phyloP scores from a whole-genome alignment of 2,888 invertebrate genomes.

The Pseudeuparius sepicola region DNA sequence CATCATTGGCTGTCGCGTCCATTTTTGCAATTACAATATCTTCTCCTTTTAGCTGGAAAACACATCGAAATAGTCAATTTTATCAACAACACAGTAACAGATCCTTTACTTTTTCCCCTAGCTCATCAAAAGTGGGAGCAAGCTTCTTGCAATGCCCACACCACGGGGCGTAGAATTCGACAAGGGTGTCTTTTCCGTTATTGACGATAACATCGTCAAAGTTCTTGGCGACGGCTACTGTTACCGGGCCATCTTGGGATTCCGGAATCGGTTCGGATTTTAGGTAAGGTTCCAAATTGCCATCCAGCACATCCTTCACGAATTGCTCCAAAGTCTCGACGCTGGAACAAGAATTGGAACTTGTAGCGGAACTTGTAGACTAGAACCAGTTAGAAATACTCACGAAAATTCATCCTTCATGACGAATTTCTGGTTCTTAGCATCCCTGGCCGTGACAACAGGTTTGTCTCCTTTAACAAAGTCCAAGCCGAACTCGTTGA shows the following conservation, averaged over 20 bases:
- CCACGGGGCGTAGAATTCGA: constrained; percentile 99
- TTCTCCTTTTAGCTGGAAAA: constrained; percentile 47
- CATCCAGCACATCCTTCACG: constrained; percentile 70
- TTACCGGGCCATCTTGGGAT: constrained; percentile 70
- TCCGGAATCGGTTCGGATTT: constrained; percentile 94
- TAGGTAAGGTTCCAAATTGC: constrained; percentile 79
- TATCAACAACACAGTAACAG: no score
- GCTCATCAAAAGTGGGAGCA: constrained; percentile 86
- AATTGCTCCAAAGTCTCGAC: constrained; percentile 78
- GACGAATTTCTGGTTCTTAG: constrained; percentile 78
- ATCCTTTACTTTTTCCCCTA: constrained; percentile 71
- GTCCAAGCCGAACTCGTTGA: constrained; percentile 89
- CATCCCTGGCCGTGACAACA: constrained; percentile 72
- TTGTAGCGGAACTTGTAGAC: no score
- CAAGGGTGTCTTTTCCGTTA: constrained; percentile 82
- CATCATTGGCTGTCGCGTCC: constrained; percentile 98
- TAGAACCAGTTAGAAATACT: constrained; percentile 31
- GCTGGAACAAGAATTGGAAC: constrained; percentile 39
- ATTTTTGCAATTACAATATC: constrained; percentile 90
- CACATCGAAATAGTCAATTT: constrained; percentile 10
- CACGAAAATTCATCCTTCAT: constrained; percentile 87
- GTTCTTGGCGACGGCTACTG: constrained; percentile 91
- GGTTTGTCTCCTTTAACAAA: constrained; percentile 84
- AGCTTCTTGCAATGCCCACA: constrained; percentile 98
- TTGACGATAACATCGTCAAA: constrained; percentile 90